Conservation (phyloP, 2,797 vertebrate species). For the Pempheris klunzingeri region DNA sequence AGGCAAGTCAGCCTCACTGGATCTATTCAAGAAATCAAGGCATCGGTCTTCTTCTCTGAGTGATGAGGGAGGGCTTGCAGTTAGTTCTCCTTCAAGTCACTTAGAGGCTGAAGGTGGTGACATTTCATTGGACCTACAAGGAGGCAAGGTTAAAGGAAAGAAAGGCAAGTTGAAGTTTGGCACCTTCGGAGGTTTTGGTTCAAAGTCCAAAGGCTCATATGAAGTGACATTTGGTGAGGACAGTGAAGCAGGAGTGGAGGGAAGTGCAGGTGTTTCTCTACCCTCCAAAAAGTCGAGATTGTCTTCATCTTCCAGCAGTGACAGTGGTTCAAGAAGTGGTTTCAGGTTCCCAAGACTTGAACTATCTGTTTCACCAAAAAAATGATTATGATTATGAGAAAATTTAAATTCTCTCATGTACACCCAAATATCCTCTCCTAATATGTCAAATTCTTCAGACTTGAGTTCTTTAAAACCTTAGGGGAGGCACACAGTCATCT, state of each 20-base stretch:
- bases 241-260: slow-evolving; percentile 80
- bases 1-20: slow-evolving; percentile 88
- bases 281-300: slow-evolving; percentile 88
- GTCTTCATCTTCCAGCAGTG: slow-evolving; percentile 91
- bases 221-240: slow-evolving; percentile 94
- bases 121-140: slow-evolving; percentile 84
- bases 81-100: slow-evolving; percentile 83
- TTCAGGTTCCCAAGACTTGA: slow-evolving; percentile 87
- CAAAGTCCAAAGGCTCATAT: slow-evolving; percentile 94
- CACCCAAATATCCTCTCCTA: slow-evolving; percentile 43
- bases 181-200: slow-evolving; percentile 94
- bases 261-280: slow-evolving; percentile 81
- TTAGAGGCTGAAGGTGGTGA: slow-evolving; percentile 85
- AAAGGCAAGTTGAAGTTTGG: slow-evolving; percentile 93
- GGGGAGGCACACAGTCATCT: slow-evolving; percentile 55
- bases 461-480: slow-evolving; percentile 28
- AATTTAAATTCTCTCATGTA: slow-evolving; percentile 62
- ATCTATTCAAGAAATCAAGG: slow-evolving; percentile 91
- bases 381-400: slow-evolving; percentile 77
- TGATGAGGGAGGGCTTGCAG: slow-evolving; percentile 87
- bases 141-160: slow-evolving; percentile 86
- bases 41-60: slow-evolving; percentile 90
- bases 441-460: slow-evolving; percentile 32
- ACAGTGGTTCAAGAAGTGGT: slow-evolving; percentile 88
- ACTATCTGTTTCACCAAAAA: slow-evolving; percentile 88